Conservation (phyloP, 2,888 invertebrate species). For the Coleophora deauratella region DNA sequence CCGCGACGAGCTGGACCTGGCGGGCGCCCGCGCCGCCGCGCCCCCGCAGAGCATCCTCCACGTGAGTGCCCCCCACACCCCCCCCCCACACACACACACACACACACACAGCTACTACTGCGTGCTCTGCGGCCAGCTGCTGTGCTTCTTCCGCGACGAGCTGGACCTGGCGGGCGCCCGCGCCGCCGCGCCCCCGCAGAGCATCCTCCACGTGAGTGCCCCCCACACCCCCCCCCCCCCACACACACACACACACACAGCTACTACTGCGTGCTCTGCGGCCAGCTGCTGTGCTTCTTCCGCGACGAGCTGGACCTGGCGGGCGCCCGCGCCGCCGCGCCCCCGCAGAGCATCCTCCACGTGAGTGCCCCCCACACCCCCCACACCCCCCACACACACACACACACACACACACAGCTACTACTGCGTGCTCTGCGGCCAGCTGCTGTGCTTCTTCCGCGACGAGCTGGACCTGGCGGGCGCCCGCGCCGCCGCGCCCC, state of each 20-base stretch:
- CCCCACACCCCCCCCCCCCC: no score
- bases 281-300: slow-evolving; percentile 98
- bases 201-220: slow-evolving; percentile 74
- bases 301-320: slow-evolving; percentile 94
- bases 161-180: slow-evolving; percentile 91
- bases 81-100: no score
- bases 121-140: slow-evolving; percentile 95
- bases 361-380: slow-evolving; percentile 30
- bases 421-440: slow-evolving; percentile 97
- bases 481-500: slow-evolving; percentile 91
- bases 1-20: slow-evolving; percentile 94
- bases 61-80: slow-evolving; percentile 30
- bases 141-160: slow-evolving; percentile 98
- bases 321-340: slow-evolving; percentile 89
- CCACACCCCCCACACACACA: no score
- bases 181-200: slow-evolving; percentile 90
- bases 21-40: slow-evolving; percentile 89
- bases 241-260: no score
- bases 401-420: no score
- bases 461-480: slow-evolving; percentile 92
- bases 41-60: slow-evolving; percentile 86
- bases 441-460: slow-evolving; percentile 97
- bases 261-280: slow-evolving; percentile 97
- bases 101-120: slow-evolving; percentile 95
- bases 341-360: slow-evolving; percentile 85